Base-by-base conservation (phyloP, 2,797 vertebrate genomes). In the Pseudocheirus occidentalis region DNA sequence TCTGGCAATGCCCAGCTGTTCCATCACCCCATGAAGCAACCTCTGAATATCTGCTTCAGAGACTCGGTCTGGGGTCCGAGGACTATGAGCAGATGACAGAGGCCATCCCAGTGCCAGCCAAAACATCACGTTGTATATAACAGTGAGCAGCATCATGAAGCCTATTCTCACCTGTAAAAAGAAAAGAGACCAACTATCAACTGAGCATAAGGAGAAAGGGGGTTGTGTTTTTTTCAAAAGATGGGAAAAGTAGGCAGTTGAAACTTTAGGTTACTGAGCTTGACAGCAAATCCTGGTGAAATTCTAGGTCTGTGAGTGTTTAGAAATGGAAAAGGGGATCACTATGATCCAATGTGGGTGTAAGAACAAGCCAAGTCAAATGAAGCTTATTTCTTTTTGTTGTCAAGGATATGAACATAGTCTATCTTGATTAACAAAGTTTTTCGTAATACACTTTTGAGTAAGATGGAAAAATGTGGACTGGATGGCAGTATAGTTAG, bases 21-120 rank as follows among this genome's bases (percentile, higher is more conserved):
- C 99, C 99, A 99, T 99, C 91, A 99, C 99, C 4, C 99, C 99
- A 94, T 99, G 99, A 91, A 99, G 99, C 3, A 99, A 99, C 93
- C 99, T 99, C 98, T 99, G 99, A 97, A 99, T 99, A 94, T 99
- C 99, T 93, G 99, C 99, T 97, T 99, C 99, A 0, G 99, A 99
- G 96, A 99, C 99, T 97, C 99, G 98, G 98, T 99, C 99, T 7
- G 98, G 98, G n/a, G 98, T 99, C 95, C 99, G 99, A 6, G 99
- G 98, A 97, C 98, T 99, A 95, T 99, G 99, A 96, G 99, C 99
- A 5, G 98, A 98, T 92, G 98, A 98, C 27, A 98, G 95, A 92
- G 98, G 97, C 96, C 98, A 98, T 96, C 98, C 98, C 94, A 98
- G 98, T 0, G 98, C 95, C 94, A 99, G 90, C 90, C 99, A 97